phyloP scores from a whole-genome alignment of 1,140 invertebrate species.

The Geopemphigus sp. region DNA sequence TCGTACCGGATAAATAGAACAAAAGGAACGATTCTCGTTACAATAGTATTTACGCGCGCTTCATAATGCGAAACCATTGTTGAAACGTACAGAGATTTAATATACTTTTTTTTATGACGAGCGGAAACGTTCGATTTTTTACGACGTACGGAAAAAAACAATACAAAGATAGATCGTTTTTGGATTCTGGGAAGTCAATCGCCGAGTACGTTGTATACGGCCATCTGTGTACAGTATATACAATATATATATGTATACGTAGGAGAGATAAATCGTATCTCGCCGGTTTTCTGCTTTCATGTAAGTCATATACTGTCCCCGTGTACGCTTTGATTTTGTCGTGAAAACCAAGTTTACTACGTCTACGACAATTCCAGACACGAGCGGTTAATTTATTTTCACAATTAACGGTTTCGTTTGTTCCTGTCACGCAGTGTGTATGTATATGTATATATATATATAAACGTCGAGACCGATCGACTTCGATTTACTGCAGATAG shows the following conservation, averaged over 20 bases:
- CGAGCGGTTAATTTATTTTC: slow-evolving; percentile 1
- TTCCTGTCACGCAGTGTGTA: neutral
- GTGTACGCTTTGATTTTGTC: neutral
- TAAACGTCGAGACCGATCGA: neutral
- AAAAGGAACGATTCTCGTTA: too few relatives aligned
- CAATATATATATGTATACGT: neutral
- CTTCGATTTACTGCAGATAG: slow-evolving; percentile 4
- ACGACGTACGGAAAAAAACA: too few relatives aligned
- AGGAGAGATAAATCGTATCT: neutral
- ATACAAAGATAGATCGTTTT: too few relatives aligned
- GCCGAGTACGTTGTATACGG: neutral
- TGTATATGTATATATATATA: too few relatives aligned
- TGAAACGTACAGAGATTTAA: too few relatives aligned
- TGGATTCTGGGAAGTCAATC: neutral
- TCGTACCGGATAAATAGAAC: too few relatives aligned
- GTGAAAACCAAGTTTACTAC: slow-evolving; percentile 7
- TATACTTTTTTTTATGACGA: too few relatives aligned
- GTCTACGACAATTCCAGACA: slow-evolving; percentile 9
- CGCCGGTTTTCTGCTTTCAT: neutral
- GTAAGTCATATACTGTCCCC: neutral
- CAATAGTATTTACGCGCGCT: too few relatives aligned
- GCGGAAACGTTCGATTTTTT: too few relatives aligned
- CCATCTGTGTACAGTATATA: neutral
- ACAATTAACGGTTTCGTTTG: slow-evolving; percentile 10
- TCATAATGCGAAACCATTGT: too few relatives aligned